Base-by-base conservation (phyloP, 2,113 vertebrate species). In the Chaenocephalus aceratus region DNA sequence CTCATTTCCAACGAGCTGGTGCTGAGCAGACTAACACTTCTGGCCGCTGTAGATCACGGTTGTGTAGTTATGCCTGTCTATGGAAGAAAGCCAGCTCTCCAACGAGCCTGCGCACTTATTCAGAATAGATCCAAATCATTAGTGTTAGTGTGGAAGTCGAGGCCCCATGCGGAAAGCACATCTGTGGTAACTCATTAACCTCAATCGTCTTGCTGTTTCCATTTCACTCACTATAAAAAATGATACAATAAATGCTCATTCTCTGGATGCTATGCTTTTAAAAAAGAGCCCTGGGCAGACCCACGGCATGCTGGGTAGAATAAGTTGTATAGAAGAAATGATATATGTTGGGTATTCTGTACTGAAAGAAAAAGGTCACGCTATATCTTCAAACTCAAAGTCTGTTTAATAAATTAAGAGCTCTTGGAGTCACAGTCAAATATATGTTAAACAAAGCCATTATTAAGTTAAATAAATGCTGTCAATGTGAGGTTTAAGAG, bases 111-210 rank as follows among this genome's bases (percentile, higher is more conserved):
- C 36, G 11, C 57, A 53, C 70, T 74, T 57, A 61, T 67, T 53
- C n/a, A 36, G 66, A 77, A 72, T 70, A 76, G 68, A 83, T 86
- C 36, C 76, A 80, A 41, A 60, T 88, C 87, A 80, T 89, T 85
- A 76, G 58, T 16, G 52, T 57, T 21, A 12, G 67, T 45, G 51
- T 74, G 59, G 71, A 77, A 78, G 80, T 78, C 62, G 13, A 79
- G 70, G 57, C 79, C 82, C 62, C 77, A 62, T 85, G 82, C 18
- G 57, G 82, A 80, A 82, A n/a, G 23, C 68, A 66, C 86, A 86
- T 92, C 85, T 89, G 75, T 45, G 46, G 72, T 67, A 84, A 76
- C 81, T 90, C 81, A 86, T 88, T 83, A 86, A 80, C 75, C 54
- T 80, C 72, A 13, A 53, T 66, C 53, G 1, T 75, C 79, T 78